phyloP scores from a whole-genome alignment of 2,888 invertebrate species.

The Strigamia transsilvanica region DNA sequence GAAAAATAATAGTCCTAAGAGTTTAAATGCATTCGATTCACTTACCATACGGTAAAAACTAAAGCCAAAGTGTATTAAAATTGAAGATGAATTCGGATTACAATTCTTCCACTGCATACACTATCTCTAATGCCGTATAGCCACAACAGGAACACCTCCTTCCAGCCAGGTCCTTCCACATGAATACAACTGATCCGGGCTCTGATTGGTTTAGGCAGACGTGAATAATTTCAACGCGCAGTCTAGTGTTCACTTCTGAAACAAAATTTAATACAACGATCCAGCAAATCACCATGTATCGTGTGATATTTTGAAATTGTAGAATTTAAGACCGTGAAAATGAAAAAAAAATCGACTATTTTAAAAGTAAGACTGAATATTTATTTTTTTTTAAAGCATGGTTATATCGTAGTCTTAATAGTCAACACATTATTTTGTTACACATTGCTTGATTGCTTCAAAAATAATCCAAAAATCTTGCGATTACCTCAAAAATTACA shows the following conservation, averaged over 20 bases:
- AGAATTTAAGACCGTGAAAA: too few species aligned
- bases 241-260: too few species aligned
- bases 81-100: constrained; percentile 14
- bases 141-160: not conserved
- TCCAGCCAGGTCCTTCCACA: too few species aligned
- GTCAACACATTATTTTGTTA: constrained; percentile 28
- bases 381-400: constrained; percentile 8
- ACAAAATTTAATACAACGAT: too few species aligned
- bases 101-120: constrained; percentile 19
- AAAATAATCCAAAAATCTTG: not conserved
- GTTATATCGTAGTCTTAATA: constrained; percentile 7
- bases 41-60: not conserved
- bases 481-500: not conserved
- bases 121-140: not conserved
- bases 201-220: too few species aligned
- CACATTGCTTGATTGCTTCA: not conserved
- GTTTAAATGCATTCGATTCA: not conserved
- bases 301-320: too few species aligned
- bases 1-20: not conserved
- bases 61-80: constrained; percentile 1
- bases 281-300: too few species aligned
- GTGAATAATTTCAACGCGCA: too few species aligned
- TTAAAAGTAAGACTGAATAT: constrained; percentile 32
- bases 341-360: not conserved
- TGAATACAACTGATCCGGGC: too few species aligned